Evolutionary conservation across 2,113 vertebrate genomes (phyloP).

Genomic region (Rhagologus leucostigma): DNA sequence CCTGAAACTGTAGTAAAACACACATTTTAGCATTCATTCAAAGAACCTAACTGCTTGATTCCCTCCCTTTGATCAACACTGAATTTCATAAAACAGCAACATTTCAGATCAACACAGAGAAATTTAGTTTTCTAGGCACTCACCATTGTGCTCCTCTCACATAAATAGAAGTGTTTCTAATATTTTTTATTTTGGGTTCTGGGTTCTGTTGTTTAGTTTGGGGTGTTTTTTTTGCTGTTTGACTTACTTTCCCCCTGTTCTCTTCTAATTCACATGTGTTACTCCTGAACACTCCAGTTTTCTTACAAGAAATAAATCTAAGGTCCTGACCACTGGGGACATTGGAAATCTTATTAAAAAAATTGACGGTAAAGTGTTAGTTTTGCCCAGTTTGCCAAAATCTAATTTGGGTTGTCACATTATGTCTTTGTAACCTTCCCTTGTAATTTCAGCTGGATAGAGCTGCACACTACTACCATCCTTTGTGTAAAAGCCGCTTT

Average conservation of each 20-base stretch:
- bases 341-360: not conserved
- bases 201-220: not conserved
- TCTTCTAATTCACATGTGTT: not conserved
- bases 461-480: not conserved
- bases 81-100: not conserved
- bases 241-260: not conserved
- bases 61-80: not conserved
- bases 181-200: not conserved
- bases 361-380: not conserved
- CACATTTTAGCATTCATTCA: not conserved
- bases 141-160: not conserved
- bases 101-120: not conserved
- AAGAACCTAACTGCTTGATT: not conserved
- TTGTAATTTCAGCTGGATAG: constrained; percentile 1
- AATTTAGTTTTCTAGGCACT: not conserved
- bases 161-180: not conserved
- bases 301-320: not conserved
- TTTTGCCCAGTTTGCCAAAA: constrained; percentile 31
- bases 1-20: not conserved
- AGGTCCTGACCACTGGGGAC: not conserved
- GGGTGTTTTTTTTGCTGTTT: not conserved
- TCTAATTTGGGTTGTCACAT: constrained; percentile 4
- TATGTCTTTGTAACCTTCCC: not conserved
- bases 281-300: not conserved
- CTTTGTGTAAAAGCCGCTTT: not conserved